These are phyloP conservation scores for Xenopus tropicalis DNA, from an alignment of 2,113 vertebrate genomes.

Conservation along the genomic window DNA sequence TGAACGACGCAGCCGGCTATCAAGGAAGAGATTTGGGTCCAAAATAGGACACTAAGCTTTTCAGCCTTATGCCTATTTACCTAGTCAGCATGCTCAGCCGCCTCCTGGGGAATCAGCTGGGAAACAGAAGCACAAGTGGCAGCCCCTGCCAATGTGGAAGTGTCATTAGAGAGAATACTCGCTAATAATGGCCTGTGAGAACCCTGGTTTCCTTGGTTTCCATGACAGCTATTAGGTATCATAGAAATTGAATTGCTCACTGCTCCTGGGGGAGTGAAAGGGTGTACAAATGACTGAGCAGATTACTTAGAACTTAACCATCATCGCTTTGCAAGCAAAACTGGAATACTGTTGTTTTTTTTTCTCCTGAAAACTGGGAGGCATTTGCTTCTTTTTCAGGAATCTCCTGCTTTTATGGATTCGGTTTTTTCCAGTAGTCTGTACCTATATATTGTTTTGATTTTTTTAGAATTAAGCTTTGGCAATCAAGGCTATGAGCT, in stretches of 20 bases:
- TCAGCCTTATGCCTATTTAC: slow-evolving; percentile 63
- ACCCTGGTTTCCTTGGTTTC: slow-evolving; percentile 68
- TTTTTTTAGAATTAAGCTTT: slow-evolving; percentile 65
- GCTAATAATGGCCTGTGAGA: slow-evolving; percentile 64
- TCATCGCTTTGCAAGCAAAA: slow-evolving; percentile 44
- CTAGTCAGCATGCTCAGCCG: slow-evolving; percentile 55
- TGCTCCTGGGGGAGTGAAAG: slow-evolving; percentile 53
- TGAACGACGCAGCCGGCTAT: slow-evolving; percentile 60
- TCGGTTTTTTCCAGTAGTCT: slow-evolving; percentile 19
- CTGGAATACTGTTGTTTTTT: slow-evolving; percentile 49
- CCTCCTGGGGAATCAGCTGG: slow-evolving; percentile 49
- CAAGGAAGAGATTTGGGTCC: slow-evolving; percentile 68
- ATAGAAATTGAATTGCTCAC: slow-evolving; percentile 63
- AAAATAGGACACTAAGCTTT: slow-evolving; percentile 73
- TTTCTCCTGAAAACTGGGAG: slow-evolving; percentile 24
- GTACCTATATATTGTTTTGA: slow-evolving; percentile 50
- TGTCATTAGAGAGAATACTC: slow-evolving; percentile 54
- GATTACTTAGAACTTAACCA: slow-evolving; percentile 54
- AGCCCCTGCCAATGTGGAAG: slow-evolving; percentile 58
- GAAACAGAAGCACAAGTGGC: slow-evolving; percentile 56
- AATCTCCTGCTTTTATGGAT: neutral
- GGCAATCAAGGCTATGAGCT: slow-evolving; percentile 71
- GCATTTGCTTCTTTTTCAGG: slow-evolving; percentile 34
- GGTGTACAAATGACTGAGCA: slow-evolving; percentile 52
- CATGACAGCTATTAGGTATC: slow-evolving; percentile 73